Percentiles rank a stretch among this genome's conserved stretches.
Conservation (phyloP, 1,140 invertebrate genomes). For the Drosophila elegans region DNA sequence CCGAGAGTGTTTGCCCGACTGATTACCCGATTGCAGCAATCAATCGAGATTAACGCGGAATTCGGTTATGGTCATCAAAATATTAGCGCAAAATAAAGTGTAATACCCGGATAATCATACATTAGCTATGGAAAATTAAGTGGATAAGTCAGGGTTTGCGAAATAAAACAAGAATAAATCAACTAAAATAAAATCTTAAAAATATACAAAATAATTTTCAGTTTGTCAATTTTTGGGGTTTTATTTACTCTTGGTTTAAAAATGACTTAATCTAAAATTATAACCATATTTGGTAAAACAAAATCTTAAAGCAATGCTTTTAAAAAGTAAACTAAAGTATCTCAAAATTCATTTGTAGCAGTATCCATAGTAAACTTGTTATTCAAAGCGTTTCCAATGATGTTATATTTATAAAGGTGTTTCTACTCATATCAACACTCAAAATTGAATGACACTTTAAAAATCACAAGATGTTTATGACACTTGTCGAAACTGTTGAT, state of each 20-base stretch:
- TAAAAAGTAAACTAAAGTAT: no score
- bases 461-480: neutral
- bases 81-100: conserved; percentile 4
- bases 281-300: no score
- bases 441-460: neutral
- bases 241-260: no score
- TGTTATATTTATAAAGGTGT: neutral
- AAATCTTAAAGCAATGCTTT: no score
- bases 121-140: neutral
- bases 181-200: neutral
- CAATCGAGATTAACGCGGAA: conserved; percentile 17
- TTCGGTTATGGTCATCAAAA: conserved; percentile 13
- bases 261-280: no score
- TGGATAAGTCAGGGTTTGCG: neutral
- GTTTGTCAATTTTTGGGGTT: neutral
- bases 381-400: neutral
- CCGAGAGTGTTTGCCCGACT: conserved; percentile 17
- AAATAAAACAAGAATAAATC: no score
- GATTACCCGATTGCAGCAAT: conserved; percentile 24
- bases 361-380: neutral
- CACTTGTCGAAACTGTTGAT: neutral
- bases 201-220: neutral
- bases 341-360: no score
- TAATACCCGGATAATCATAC: conserved; percentile 9
- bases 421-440: neutral